These are phyloP conservation scores for Liparis tanakae DNA, from an alignment of 2,797 vertebrate species.

Conservation along the genomic window DNA sequence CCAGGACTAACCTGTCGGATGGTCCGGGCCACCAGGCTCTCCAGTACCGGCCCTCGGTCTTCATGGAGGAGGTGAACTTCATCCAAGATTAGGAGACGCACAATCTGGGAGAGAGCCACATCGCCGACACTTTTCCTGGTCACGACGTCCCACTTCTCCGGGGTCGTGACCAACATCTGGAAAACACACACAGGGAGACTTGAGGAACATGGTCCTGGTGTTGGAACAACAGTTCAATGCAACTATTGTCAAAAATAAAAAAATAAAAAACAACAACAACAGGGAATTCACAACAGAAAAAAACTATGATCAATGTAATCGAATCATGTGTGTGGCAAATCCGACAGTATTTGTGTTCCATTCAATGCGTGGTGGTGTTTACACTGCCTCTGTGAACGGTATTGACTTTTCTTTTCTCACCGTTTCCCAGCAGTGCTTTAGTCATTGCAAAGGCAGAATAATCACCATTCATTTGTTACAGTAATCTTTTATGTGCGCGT, in stretches of 20 bases:
- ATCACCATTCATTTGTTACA: neutral
- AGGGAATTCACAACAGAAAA: neutral
- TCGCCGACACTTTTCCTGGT: conserved; percentile 98
- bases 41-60: conserved; percentile 96
- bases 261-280: neutral
- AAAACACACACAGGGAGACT: neutral
- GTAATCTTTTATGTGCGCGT: neutral
- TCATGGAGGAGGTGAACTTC: conserved; percentile 98
- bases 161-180: conserved; percentile 98
- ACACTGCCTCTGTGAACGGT: neutral
- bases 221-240: neutral
- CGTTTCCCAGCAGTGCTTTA: neutral
- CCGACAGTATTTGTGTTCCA: neutral
- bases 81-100: conserved; percentile 95
- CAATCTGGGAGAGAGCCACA: conserved; percentile 94
- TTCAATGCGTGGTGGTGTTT: neutral
- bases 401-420: neutral
- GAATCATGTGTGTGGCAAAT: neutral
- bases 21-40: conserved; percentile 96
- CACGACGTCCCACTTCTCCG: conserved; percentile 99
- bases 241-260: neutral
- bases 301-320: too few species aligned
- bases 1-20: conserved; percentile 87
- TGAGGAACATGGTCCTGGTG: neutral
- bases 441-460: neutral